phyloP scores from a whole-genome alignment of 2,113 vertebrate genomes.

The Cyprinodon brontotheroides region DNA sequence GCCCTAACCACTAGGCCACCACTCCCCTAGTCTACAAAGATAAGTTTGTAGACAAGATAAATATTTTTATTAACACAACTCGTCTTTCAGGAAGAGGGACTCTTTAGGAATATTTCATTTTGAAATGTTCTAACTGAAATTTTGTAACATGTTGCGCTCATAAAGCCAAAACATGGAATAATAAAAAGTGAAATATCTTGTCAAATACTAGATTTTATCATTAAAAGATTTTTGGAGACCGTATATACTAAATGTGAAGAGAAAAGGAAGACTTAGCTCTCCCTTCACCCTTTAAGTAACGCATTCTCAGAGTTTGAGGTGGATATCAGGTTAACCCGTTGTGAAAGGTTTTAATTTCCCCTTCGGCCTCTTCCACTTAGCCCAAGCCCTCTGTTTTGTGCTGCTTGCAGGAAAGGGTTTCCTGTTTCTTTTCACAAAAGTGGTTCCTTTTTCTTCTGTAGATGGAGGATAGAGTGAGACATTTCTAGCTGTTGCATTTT shows the following conservation, averaged over 20 bases:
- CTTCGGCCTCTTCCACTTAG: slow-evolving; percentile 1
- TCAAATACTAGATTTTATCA: too few relatives aligned
- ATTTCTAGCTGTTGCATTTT: neutral
- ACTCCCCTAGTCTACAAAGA: too few relatives aligned
- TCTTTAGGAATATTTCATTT: neutral
- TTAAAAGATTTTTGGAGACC: neutral
- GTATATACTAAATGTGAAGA: neutral
- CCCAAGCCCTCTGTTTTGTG: slow-evolving; percentile 8
- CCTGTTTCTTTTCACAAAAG: neutral
- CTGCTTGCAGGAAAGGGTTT: neutral
- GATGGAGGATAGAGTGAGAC: neutral
- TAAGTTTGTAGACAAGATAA: too few relatives aligned
- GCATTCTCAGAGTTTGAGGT: neutral
- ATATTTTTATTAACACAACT: too few relatives aligned
- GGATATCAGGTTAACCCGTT: slow-evolving; percentile 4
- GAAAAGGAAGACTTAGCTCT: neutral
- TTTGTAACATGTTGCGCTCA: neutral
- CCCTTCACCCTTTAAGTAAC: neutral
- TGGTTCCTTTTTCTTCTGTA: neutral
- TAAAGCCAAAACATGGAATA: too few relatives aligned
- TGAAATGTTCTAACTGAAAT: too few relatives aligned
- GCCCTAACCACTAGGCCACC: too few relatives aligned
- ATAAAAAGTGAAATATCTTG: too few relatives aligned
- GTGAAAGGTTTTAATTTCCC: neutral
- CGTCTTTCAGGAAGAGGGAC: neutral